Percentiles rank a stretch among this genome's conserved stretches.
phyloP scores from a whole-genome alignment of 1,140 invertebrate species.

The Drosophila lacteicornis region DNA sequence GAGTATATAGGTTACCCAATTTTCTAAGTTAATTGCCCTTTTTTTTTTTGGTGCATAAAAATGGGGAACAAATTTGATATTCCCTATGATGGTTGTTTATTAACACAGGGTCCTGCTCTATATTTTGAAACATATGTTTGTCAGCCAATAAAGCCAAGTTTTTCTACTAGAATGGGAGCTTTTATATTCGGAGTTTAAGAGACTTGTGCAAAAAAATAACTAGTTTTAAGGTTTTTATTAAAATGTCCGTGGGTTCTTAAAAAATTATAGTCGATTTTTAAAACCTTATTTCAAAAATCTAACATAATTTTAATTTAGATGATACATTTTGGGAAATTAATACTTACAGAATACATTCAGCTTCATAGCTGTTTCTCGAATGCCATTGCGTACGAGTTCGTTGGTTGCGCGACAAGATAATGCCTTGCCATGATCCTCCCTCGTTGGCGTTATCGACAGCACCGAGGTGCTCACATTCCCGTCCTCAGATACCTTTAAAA shows the following conservation, averaged over 20 bases:
- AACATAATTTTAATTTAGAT: background rate
- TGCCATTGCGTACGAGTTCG: constrained; percentile 88
- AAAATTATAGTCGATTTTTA: no score
- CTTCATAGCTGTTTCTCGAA: constrained; percentile 91
- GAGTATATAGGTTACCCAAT: background rate
- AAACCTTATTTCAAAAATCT: no score
- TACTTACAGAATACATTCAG: constrained; percentile 94
- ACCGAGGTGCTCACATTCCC: constrained; percentile 92
- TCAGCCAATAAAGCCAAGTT: no score
- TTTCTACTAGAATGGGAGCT: no score
- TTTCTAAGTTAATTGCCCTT: background rate
- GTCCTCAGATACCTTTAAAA: constrained; percentile 89
- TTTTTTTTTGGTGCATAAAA: background rate
- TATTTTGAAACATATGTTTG: no score
- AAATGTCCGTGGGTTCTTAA: no score
- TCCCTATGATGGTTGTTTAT: no score
- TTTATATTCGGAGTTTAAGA: no score
- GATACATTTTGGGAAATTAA: background rate
- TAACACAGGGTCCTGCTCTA: no score
- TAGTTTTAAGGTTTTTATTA: no score
- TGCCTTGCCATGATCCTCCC: constrained; percentile 91
- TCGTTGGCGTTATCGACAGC: constrained; percentile 90
- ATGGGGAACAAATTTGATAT: background rate
- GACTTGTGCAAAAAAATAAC: no score
- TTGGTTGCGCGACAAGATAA: constrained; percentile 94